Conservation (phyloP, 2,797 vertebrate species). For the Phyllotis vaccarum region DNA sequence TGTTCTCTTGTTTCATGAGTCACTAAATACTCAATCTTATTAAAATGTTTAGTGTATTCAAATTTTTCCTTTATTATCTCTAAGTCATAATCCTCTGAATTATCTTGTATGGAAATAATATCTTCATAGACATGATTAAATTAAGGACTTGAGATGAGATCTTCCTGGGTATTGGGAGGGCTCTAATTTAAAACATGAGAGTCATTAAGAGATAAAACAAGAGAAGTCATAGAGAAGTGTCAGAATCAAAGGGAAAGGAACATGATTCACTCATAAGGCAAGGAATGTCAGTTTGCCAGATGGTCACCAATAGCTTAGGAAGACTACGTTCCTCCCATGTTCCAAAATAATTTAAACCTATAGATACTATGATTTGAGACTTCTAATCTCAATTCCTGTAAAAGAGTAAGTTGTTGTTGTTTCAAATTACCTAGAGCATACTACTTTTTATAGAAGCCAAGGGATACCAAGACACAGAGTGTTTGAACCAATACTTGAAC, state of each 20-base stretch:
- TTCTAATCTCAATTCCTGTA: not conserved
- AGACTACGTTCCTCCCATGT: not conserved
- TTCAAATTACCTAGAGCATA: not conserved
- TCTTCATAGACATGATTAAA: slow-evolving; percentile 15
- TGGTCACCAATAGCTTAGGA: not conserved
- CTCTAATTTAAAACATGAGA: not conserved
- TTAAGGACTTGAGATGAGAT: slow-evolving; percentile 20
- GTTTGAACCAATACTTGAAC: slow-evolving; percentile 23
- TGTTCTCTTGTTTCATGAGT: not conserved
- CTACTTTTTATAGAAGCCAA: not conserved
- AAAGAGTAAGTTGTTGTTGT: not conserved
- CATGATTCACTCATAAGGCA: not conserved
- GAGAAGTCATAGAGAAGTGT: not conserved
- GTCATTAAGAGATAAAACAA: not conserved
- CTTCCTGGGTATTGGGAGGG: not conserved
- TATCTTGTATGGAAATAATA: not conserved
- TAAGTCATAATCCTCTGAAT: not conserved
- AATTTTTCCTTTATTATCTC: not conserved
- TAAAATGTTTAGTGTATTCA: not conserved
- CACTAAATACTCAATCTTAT: not conserved
- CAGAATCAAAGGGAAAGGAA: not conserved
- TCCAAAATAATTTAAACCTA: not conserved
- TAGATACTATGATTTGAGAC: slow-evolving; percentile 16
- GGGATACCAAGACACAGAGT: not conserved
- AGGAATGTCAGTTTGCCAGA: not conserved